Evolutionary conservation across 2,113 vertebrate genomes (phyloP), one percentile per base, ranked within the genome.

Genomic region (Cyanoramphus novaezelandiae): DNA sequence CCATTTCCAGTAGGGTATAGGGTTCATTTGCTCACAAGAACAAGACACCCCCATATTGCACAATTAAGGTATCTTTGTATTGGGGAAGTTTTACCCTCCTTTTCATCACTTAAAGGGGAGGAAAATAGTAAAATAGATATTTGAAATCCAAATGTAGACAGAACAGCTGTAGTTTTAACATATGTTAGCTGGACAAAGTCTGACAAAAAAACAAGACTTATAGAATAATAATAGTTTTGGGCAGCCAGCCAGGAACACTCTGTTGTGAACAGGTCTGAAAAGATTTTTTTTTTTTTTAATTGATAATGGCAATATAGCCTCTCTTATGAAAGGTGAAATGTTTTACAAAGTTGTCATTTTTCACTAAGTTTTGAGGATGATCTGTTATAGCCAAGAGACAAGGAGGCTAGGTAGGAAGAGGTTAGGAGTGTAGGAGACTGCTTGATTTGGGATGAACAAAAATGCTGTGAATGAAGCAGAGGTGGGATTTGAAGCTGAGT

Each of bases 221-320:
- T 52, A 88, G 82, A 95, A 94, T 72, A 52, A 44, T 93, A 88
- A 92, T 93, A 93, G 81, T 81, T 86, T 93, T 49, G 53, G 92
- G 86, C 88, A 91, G 62, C 13, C 17, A 82, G 70, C 77, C 92
- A 96, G 65, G 77, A 92, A 62, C 57, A 59, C 0, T 0, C 44
- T 88, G 39, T 33, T 70, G 44, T 84, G 62, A 84, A 75, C 69
- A 87, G 44, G 9, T 71, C 72, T 93, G 72, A 31, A 81, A 90
- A 65, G 17, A 8, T 65, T 55, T 11, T 19, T 50, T 78, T 39
- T 72, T 35, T 20, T 9, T 39, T 39, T 11, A 11, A 72, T 72
- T 5, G 3, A 49, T 80, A 94, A 44, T 43, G 35, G 11, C 25
- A 74, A 39, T 65, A 67, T 59, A 83, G 7, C 17, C 10, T 64